A percentile compares a stretch with the other conserved stretches of the same genome.
phyloP scores from a whole-genome alignment of 23 tunicate species.

The Diplosoma virens region DNA sequence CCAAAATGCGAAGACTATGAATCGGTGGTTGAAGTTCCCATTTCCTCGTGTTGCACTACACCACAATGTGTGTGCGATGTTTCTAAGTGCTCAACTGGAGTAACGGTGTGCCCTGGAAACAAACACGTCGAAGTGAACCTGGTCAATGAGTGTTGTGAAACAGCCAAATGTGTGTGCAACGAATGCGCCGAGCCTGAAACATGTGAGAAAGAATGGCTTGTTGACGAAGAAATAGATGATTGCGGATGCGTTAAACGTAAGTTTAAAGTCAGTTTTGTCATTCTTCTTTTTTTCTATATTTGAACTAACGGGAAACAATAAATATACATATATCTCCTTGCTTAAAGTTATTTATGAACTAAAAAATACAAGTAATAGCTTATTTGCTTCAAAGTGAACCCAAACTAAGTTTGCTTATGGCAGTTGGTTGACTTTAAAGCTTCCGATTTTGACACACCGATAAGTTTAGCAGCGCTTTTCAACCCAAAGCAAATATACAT shows the following conservation, averaged over 20 bases:
- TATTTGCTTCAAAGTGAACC: too few species aligned
- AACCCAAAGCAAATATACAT: too few species aligned
- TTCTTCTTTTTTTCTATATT: too few species aligned
- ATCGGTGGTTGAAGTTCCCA: constrained; percentile 36
- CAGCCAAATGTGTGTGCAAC: constrained; percentile 75
- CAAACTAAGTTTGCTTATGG: too few species aligned
- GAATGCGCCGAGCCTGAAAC: constrained; percentile 60
- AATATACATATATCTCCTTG: too few species aligned
- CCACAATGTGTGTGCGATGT: constrained; percentile 75
- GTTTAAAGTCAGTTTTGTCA: too few species aligned
- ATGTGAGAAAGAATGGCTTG: constrained; percentile 84
- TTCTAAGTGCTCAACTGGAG: constrained; percentile 42
- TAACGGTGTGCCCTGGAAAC: constrained; percentile 49
- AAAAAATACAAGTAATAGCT: not conserved
- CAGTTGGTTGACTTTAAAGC: too few species aligned
- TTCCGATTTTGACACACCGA: too few species aligned
- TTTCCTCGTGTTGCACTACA: constrained; percentile 75
- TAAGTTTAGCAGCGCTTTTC: too few species aligned
- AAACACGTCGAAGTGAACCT: constrained; percentile 50
- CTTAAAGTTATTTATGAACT: not conserved
- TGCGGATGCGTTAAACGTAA: constrained; percentile 81
- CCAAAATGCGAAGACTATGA: constrained; percentile 74
- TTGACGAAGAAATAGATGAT: constrained; percentile 54
- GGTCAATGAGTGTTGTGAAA: constrained; percentile 78
- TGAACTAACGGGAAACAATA: too few species aligned